Conservation (phyloP, 2,113 vertebrate genomes). For the Stegostoma tigrinum region DNA sequence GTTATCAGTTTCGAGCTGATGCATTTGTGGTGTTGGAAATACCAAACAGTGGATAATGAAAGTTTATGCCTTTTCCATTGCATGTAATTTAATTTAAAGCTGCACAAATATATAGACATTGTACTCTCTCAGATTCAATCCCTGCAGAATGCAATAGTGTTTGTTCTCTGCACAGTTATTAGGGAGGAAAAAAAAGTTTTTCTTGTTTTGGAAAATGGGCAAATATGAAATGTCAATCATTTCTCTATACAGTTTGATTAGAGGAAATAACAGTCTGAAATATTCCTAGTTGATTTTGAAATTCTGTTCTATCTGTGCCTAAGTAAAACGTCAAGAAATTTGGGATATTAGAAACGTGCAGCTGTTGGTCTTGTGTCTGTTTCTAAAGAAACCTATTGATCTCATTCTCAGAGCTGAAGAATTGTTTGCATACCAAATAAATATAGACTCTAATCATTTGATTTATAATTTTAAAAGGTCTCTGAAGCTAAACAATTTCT, state of each 20-base stretch:
- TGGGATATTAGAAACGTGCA: not conserved
- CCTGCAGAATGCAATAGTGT: not conserved
- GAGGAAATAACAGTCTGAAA: not conserved
- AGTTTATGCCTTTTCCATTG: not conserved
- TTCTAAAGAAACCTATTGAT: not conserved
- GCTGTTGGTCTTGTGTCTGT: not conserved
- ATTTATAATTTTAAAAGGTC: not conserved
- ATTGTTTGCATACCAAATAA: not conserved
- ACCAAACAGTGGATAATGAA: not conserved
- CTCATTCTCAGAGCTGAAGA: not conserved
- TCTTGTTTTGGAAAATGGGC: not conserved
- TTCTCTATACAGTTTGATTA: not conserved
- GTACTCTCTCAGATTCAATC: not conserved
- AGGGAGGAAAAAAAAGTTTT: not conserved
- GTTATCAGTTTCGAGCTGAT: not conserved
- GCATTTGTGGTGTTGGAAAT: not conserved
- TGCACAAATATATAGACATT: not conserved
- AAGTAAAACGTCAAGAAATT: not conserved
- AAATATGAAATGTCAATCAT: conserved; percentile 10
- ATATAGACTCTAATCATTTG: not conserved
- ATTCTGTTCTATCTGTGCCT: not conserved
- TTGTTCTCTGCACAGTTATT: not conserved
- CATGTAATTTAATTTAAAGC: not conserved
- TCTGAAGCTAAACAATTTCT: not conserved
- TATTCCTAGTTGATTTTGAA: not conserved